Percentiles rank a stretch among this genome's conserved stretches.
phyloP scores from a whole-genome alignment of 37 sponge, comb jelly and placozoan genomes.

The Hexactinellida sp. region DNA sequence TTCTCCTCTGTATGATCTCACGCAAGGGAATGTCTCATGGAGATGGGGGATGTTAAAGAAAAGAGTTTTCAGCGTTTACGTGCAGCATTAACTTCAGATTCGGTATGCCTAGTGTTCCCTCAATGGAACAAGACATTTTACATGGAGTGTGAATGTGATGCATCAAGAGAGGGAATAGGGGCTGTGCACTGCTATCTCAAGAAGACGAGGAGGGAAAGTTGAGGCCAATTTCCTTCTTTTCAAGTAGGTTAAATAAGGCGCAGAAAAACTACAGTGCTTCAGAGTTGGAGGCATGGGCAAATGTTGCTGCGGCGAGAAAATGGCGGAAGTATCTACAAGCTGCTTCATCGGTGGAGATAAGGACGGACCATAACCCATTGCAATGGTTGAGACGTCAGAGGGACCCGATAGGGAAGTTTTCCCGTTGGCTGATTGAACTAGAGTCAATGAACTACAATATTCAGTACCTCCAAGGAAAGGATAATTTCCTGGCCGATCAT shows the following conservation, averaged over 20 bases:
- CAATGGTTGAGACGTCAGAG: too few relatives aligned
- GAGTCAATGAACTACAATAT: too few relatives aligned
- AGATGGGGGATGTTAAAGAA: neutral
- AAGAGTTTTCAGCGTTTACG: neutral
- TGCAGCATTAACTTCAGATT: neutral
- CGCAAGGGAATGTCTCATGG: neutral
- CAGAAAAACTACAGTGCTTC: neutral
- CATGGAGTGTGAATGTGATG: neutral
- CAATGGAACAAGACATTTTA: too few relatives aligned
- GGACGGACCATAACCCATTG: neutral
- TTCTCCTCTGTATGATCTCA: neutral
- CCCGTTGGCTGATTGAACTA: neutral
- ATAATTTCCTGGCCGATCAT: neutral
- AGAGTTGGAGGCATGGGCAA: neutral
- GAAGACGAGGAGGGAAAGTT: neutral
- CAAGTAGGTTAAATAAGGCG: neutral
- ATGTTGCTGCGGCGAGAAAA: neutral
- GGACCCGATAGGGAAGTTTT: neutral
- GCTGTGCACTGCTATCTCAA: neutral
- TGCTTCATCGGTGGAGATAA: neutral
- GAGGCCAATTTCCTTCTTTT: neutral
- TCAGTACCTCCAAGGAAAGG: neutral
- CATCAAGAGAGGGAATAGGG: neutral
- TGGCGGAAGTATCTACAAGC: neutral
- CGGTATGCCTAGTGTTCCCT: neutral